Base-by-base conservation (phyloP, 2,888 invertebrate species). In the Nebria salina region DNA sequence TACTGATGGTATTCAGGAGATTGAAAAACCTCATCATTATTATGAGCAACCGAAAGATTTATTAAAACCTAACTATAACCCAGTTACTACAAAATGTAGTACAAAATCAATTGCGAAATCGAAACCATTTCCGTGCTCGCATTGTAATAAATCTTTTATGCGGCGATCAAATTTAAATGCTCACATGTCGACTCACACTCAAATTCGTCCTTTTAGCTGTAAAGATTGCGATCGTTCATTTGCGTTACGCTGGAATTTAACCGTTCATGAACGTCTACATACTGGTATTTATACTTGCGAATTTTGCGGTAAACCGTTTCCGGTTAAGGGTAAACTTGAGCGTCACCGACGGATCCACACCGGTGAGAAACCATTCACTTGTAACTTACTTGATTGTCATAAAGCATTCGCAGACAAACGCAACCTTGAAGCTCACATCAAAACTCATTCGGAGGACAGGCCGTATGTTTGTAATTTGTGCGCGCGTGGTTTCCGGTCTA, bases 381-480 rank as follows among this genome's bases (percentile, higher is more conserved):
- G 89, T 82, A 83, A 84, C 75, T 83, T 85, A 54, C 83, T 85
- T 34, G 84, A 86, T 54, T 89, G 89, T 82, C 85, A 84, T 4
- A 87, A 87, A 81, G 85, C 87, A 2, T 89, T 89, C 83, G 85
- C 87, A 2, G 89, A 89, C 84, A 89, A 88, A 83, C 84, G 88
- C n/a, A 89, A 89, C 83, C 84, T 89, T 43, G 86, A 86, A 25
- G 87, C 87, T 2, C 89, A 89, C 78, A 84, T 85, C 72, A 82
- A 86, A 20, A 87, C 86, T 3, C 89, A 89, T 83, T 86, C 86
- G 0, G 85, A 86, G 6, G 86, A 85, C 34, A 86, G 86, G 65
- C 84, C 85, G 26, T 86, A 86, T 76, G 82, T 82, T 11, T 89
- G 88, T 82, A 82, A 83, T n/a, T 84, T 86, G 66, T 89, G 88